phyloP scores from a whole-genome alignment of 2,113 vertebrate species.

The Paracanthobrama guichenoti region DNA sequence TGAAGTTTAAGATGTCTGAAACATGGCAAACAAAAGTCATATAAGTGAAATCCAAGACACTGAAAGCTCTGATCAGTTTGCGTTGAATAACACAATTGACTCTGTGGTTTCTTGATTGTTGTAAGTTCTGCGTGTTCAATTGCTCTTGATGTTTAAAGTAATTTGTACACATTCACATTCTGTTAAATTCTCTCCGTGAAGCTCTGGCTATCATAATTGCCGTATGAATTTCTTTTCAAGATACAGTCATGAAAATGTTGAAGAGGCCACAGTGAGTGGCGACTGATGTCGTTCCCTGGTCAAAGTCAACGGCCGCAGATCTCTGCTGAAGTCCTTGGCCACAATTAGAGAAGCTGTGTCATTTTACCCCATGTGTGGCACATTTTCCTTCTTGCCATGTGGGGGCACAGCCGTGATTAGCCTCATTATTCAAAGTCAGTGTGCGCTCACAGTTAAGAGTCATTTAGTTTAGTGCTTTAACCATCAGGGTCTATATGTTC shows the following conservation, averaged over 20 bases:
- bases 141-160: slow-evolving; percentile 47
- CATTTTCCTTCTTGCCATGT: slow-evolving; percentile 48
- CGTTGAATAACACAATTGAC: slow-evolving; percentile 6
- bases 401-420: slow-evolving; percentile 49
- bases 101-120: slow-evolving; percentile 12
- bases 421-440: slow-evolving; percentile 60
- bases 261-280: slow-evolving; percentile 12
- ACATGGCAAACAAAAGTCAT: neutral
- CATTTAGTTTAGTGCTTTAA: slow-evolving; percentile 51
- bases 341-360: slow-evolving; percentile 56
- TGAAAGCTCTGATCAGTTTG: slow-evolving; percentile 11
- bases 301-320: slow-evolving; percentile 35
- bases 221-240: slow-evolving; percentile 35
- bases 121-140: slow-evolving; percentile 16
- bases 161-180: slow-evolving; percentile 50
- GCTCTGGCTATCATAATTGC: slow-evolving; percentile 47
- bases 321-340: slow-evolving; percentile 42
- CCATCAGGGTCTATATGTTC: slow-evolving; percentile 45
- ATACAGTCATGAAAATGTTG: slow-evolving; percentile 50
- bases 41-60: neutral
- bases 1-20: neutral
- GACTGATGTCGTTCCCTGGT: slow-evolving; percentile 26
- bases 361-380: slow-evolving; percentile 58
- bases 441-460: slow-evolving; percentile 56
- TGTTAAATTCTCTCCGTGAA: slow-evolving; percentile 33